Percentiles rank a stretch among this genome's conserved stretches.
These are phyloP conservation scores for Plectrocnemia conspersa DNA, from an alignment of 1,140 invertebrate species.

Conservation along the genomic window DNA sequence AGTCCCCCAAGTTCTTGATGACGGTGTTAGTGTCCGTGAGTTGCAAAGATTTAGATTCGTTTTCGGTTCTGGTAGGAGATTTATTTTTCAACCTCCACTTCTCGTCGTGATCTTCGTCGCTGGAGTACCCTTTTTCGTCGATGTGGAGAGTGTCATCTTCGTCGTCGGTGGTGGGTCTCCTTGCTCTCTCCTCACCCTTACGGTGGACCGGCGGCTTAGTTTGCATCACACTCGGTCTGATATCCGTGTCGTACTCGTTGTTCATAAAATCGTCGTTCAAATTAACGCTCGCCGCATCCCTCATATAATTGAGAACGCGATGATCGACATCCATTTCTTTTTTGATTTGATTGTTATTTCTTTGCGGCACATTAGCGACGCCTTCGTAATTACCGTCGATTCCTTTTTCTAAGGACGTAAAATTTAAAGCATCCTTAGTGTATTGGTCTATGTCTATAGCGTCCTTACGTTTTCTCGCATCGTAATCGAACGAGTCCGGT, in stretches of 20 bases:
- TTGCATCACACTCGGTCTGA: conserved; percentile 49
- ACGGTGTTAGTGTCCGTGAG: conserved; percentile 51
- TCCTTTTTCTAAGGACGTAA: conserved; percentile 47
- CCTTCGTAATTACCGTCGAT: conserved; percentile 41
- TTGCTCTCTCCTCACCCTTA: conserved; percentile 47
- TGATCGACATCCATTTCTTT: conserved; percentile 52
- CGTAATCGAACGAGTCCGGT: conserved; percentile 26
- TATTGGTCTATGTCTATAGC: conserved; percentile 52
- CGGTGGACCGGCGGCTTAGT: conserved; percentile 55
- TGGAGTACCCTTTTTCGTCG: conserved; percentile 73
- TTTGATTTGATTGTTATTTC: conserved; percentile 29
- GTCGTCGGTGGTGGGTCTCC: conserved; percentile 51
- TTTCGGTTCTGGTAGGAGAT: conserved; percentile 39
- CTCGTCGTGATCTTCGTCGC: conserved; percentile 59
- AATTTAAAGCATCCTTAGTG: conserved; percentile 51
- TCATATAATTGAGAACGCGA: conserved; percentile 47
- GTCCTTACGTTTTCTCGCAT: conserved; percentile 41
- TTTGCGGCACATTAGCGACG: conserved; percentile 12
- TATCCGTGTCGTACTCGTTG: conserved; percentile 51
- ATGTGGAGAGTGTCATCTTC: conserved; percentile 53
- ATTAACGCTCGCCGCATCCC: conserved; percentile 38
- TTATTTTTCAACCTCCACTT: conserved; percentile 39
- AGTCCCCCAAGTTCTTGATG: conserved; percentile 61
- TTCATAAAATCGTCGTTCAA: conserved; percentile 41
- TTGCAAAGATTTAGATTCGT: conserved; percentile 32